A percentile compares a stretch with the other conserved stretches of the same genome.
These are phyloP conservation scores for Drosophila macrospina DNA, from an alignment of 2,888 invertebrate genomes.

Conservation along the genomic window DNA sequence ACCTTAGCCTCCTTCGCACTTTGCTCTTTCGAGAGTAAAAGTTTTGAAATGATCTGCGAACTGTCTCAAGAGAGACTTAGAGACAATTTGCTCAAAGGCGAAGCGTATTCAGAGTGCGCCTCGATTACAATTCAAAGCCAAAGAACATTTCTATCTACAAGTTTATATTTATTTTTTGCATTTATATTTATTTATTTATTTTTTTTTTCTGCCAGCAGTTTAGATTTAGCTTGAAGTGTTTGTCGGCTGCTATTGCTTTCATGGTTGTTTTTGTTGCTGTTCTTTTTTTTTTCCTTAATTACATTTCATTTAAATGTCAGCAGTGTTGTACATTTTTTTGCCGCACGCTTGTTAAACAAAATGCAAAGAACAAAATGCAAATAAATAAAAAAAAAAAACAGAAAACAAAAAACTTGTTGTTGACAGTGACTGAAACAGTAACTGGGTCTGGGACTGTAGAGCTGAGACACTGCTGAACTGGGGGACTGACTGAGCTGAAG, in stretches of 20 bases:
- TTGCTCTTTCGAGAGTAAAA: background rate
- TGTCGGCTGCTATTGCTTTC: slow-evolving; percentile 33
- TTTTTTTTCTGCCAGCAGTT: slow-evolving; percentile 37
- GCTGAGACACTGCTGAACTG: slow-evolving; percentile 1
- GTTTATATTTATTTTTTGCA: slow-evolving; percentile 8
- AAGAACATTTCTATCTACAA: slow-evolving; percentile 27
- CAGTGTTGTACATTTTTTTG: slow-evolving; percentile 56
- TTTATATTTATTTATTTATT: slow-evolving; percentile 43
- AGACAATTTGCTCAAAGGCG: background rate
- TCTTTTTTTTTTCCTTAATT: slow-evolving; percentile 61
- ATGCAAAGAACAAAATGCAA: slow-evolving; percentile 42
- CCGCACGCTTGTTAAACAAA: slow-evolving; percentile 62
- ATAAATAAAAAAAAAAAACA: too few relatives aligned
- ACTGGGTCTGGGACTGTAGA: slow-evolving; percentile 9
- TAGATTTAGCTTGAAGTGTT: slow-evolving; percentile 49
- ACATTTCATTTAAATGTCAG: slow-evolving; percentile 80
- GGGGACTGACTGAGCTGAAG: slow-evolving; percentile 32
- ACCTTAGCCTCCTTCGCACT: background rate
- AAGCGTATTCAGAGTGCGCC: slow-evolving; percentile 32
- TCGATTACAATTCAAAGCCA: slow-evolving; percentile 13
- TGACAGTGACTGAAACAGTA: slow-evolving; percentile 21
- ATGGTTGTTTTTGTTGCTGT: slow-evolving; percentile 17
- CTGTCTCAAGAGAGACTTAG: too few relatives aligned
- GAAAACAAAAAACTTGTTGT: slow-evolving; percentile 63
- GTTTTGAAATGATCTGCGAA: background rate